Evolutionary conservation across 1,140 invertebrate species (phyloP).

Genomic region (Aphis craccivora): DNA sequence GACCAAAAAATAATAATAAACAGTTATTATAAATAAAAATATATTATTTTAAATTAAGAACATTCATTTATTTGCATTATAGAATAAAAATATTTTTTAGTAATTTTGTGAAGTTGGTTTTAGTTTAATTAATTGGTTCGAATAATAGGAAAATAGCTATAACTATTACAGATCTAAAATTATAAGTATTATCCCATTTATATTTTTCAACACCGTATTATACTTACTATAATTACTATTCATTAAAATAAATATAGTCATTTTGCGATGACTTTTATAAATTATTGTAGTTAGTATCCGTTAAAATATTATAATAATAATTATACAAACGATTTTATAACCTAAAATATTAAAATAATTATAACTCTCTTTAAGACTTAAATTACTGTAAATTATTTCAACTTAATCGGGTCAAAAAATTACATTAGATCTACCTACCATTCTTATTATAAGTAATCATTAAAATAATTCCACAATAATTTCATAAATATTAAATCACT

Average conservation of each 20-base stretch:
- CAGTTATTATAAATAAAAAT: background rate
- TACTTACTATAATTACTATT: background rate
- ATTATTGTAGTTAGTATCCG: background rate
- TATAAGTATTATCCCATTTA: background rate
- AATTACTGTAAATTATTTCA: background rate
- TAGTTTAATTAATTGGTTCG: background rate
- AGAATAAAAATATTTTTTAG: background rate
- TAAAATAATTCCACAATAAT: background rate
- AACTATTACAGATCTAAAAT: background rate
- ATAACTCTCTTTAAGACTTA: background rate
- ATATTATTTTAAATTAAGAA: background rate
- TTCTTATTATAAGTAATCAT: background rate
- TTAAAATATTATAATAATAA: background rate
- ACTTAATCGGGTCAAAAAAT: background rate
- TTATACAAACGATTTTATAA: background rate
- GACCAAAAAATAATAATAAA: no score
- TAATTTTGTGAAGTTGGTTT: background rate
- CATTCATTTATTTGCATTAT: no score
- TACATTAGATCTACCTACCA: background rate
- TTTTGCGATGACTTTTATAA: background rate
- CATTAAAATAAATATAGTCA: background rate
- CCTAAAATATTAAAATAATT: background rate
- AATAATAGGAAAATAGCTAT: background rate
- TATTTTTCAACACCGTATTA: background rate
- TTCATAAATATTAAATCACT: no score